Base-by-base conservation (phyloP, 2,888 invertebrate genomes). In the Xylophagus ater region DNA sequence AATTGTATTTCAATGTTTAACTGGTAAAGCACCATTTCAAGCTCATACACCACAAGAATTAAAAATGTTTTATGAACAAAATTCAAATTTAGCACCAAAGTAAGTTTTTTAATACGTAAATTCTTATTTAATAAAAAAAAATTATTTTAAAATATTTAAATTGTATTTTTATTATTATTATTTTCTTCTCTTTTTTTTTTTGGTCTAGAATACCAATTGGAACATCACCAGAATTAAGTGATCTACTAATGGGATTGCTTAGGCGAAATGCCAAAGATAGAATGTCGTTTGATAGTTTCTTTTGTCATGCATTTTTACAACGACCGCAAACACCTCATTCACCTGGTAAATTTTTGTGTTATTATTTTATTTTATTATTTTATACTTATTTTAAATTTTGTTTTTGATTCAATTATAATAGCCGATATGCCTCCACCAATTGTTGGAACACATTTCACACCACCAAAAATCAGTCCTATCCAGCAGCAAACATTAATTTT, bases 11-110 rank as follows among this genome's bases (percentile, higher is more conserved):
- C 94, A 96, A 67, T 98, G 98, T 69, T 74, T 99, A 49, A 96
- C 94, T 18, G 96, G 97, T 46, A 93, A 93, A 67, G 98, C 98
- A 25, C 98, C 98, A 20, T 99, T 99, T 68, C 85, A 89, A 68
- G 98, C 98, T 31, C 86, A 88, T 56, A 96, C 94, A 13, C 98
- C 98, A 10, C 94, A 94, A 62, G 94, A 93, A 52, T 74, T 98
- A 44, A 97, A 96, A 66, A 81, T 82, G 52, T 94, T 87, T 68
- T 98, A 98, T 62, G 98, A 98, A 65, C 89, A 89, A 65, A 93
- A 93, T 66, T 77, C 80, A 39, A 86, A 87, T 66, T 71, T 92
- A 51, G 78, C 83, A 49, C 90, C 92, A 53, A 89, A 85, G 89
- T 89, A 69, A 71, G 78, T 70, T 10, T n/a, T 10, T 19, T 18